phyloP scores from a whole-genome alignment of 2,113 vertebrate genomes.

The Salminus brasiliensis region DNA sequence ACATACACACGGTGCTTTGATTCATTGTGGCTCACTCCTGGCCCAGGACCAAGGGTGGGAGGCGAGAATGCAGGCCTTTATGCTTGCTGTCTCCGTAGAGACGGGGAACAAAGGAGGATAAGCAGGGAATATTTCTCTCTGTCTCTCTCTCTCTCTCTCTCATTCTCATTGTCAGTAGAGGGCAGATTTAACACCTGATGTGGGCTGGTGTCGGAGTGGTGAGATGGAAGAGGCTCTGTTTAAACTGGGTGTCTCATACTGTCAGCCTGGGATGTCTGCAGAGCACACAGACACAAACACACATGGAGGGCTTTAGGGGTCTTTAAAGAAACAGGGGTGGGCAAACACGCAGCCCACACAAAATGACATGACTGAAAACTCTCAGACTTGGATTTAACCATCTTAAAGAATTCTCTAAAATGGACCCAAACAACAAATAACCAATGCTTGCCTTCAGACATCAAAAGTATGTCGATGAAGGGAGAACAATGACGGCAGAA shows the following conservation, averaged over 20 bases:
- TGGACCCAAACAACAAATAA: neutral
- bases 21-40: conserved; percentile 68
- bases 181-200: conserved; percentile 74
- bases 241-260: conserved; percentile 74
- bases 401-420: neutral
- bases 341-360: conserved; percentile 62
- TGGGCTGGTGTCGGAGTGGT: conserved; percentile 50
- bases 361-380: conserved; percentile 62
- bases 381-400: conserved; percentile 21
- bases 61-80: conserved; percentile 72
- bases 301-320: conserved; percentile 39
- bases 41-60: conserved; percentile 56
- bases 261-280: conserved; percentile 65
- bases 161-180: conserved; percentile 67
- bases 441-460: neutral
- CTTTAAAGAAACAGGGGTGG: conserved; percentile 28
- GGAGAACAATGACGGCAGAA: neutral
- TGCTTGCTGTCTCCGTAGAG: conserved; percentile 72
- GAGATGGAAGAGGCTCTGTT: conserved; percentile 65
- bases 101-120: conserved; percentile 77
- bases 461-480: neutral
- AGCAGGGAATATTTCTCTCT: conserved; percentile 76
- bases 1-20: conserved; percentile 78
- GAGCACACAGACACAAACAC: conserved; percentile 61
- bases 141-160: conserved; percentile 60